Evolutionary conservation across 2,888 invertebrate genomes (phyloP).

Genomic region (Megastigmus dorsalis): DNA sequence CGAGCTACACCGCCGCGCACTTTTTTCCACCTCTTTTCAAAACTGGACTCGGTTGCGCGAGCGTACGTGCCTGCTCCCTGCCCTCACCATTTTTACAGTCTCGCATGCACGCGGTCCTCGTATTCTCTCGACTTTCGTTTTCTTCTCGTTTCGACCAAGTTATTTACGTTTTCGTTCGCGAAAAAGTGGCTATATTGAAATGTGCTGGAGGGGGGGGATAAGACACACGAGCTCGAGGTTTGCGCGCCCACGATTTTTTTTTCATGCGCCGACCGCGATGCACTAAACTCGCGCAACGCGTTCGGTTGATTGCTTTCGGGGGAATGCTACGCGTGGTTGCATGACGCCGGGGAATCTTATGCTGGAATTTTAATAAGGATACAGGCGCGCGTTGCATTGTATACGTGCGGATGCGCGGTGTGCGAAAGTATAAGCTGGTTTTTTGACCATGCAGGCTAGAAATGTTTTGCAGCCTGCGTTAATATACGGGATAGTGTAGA

Average conservation of each 20-base stretch:
- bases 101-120: neutral
- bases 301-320: conserved; percentile 22
- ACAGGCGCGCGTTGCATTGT: neutral
- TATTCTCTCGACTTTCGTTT: neutral
- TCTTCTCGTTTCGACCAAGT: neutral
- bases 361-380: conserved; percentile 36
- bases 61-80: neutral
- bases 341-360: conserved; percentile 37
- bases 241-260: conserved; percentile 28
- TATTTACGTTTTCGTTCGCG: conserved; percentile 43
- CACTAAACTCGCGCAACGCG: neutral
- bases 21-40: neutral
- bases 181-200: conserved; percentile 46
- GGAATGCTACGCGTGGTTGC: too few relatives aligned
- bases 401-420: neutral
- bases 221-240: neutral
- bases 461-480: too few relatives aligned
- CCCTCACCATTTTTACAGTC: neutral
- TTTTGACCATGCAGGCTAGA: too few relatives aligned
- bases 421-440: neutral
- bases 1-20: too few relatives aligned
- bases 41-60: conserved; percentile 21
- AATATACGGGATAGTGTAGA: too few relatives aligned
- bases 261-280: neutral
- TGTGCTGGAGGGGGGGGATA: neutral